Conservation (phyloP, 2,113 vertebrate species). For the Sitta europaea region DNA sequence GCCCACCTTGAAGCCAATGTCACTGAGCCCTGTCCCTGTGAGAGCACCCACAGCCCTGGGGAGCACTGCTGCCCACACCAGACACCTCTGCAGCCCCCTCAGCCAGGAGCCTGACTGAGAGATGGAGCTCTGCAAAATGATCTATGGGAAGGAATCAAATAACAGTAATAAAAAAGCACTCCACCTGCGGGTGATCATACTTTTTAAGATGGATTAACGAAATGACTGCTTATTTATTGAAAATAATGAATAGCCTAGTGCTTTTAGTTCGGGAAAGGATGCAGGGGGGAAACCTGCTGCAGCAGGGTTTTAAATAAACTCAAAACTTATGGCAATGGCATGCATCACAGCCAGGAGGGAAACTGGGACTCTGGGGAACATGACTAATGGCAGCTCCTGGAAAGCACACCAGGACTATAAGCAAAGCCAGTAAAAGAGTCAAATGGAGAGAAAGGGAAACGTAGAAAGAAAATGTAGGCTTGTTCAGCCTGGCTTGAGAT, state of each 20-base stretch:
- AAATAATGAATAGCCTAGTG: conserved; percentile 35
- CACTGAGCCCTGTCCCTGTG: background rate
- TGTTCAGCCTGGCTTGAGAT: background rate
- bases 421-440: conserved; percentile 1
- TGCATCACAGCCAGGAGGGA: conserved; percentile 1
- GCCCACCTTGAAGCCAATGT: background rate
- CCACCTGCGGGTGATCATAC: conserved; percentile 17
- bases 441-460: background rate
- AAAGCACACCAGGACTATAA: conserved; percentile 9
- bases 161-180: conserved; percentile 19
- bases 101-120: fast-evolving
- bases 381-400: conserved; percentile 35
- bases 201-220: conserved; percentile 55
- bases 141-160: background rate
- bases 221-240: conserved; percentile 48
- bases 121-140: background rate
- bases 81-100: background rate
- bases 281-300: background rate
- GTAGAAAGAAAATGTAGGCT: background rate
- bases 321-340: background rate
- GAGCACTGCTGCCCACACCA: background rate
- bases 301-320: conserved; percentile 42
- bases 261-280: background rate
- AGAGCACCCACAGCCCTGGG: background rate
- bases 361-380: background rate